These are phyloP conservation scores for Miltochrista miniata DNA, from an alignment of 2,888 invertebrate species.

Conservation along the genomic window DNA sequence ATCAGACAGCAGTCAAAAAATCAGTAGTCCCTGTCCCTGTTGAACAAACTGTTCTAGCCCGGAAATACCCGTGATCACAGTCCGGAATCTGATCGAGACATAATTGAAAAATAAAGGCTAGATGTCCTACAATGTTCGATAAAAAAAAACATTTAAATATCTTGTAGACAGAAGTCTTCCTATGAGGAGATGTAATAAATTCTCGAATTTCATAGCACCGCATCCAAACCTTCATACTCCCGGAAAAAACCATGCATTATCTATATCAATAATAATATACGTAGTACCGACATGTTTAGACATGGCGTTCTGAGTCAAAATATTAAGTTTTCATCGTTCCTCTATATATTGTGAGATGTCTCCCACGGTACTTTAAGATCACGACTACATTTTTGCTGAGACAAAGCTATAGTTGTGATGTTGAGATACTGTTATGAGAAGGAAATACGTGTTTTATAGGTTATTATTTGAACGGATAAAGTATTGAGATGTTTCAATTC, in stretches of 20 bases:
- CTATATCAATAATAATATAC: slow-evolving; percentile 36
- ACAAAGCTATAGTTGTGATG: slow-evolving; percentile 20
- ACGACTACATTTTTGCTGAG: slow-evolving; percentile 58
- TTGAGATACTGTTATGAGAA: slow-evolving; percentile 1
- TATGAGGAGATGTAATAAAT: no score
- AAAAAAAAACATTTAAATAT: no score
- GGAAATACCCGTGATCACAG: no score
- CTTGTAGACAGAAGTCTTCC: no score
- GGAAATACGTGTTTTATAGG: neutral
- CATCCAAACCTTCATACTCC: slow-evolving; percentile 9
- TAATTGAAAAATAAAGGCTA: no score
- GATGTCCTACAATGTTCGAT: no score
- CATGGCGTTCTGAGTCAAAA: slow-evolving; percentile 45
- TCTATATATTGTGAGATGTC: slow-evolving; percentile 54
- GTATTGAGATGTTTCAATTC: no score
- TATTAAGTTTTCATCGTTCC: slow-evolving; percentile 58
- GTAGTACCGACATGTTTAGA: slow-evolving; percentile 25
- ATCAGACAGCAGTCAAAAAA: no score
- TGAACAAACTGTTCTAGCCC: no score
- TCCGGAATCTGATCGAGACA: no score
- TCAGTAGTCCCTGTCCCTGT: no score
- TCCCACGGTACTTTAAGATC: slow-evolving; percentile 56
- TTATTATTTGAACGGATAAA: no score
- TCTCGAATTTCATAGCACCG: neutral
- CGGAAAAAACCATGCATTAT: slow-evolving; percentile 23